Evolutionary conservation across 2,797 vertebrate genomes (phyloP), one percentile per base, ranked within the genome.

Genomic region (Lepilemur septentrionalis): DNA sequence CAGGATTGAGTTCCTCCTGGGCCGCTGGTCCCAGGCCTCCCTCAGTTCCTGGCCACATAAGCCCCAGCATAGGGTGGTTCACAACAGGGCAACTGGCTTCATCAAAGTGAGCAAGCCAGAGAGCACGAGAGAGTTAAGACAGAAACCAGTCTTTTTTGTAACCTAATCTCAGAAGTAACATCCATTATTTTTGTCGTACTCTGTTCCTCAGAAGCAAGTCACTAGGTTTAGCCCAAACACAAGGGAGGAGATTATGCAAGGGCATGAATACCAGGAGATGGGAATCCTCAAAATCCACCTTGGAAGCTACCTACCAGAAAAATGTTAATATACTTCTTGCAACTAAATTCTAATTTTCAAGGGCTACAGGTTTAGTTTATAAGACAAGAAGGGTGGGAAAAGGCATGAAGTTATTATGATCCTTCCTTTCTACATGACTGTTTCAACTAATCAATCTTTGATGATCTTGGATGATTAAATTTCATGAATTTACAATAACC

Each of bases 401-500:
- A 73, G 8, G 2, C 63, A 87, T n/a, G 15, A 86, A 87, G 14
- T 79, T 92, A 67, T 55, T 88, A 35, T 67, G 2, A 1, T 59
- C 86, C 63, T 93, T 80, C 32, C 17, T 93, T 89, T 89, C 69
- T 73, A 86, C 93, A 75, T 84, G 65, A 30, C 32, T 75, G 9
- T 81, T 96, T 96, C 20, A 70, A 80, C 3, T 12, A 86, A 94
- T 69, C 28, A 78, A 93, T 75, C 70, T 91, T 85, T 80, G 46
- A 79, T 94, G 52, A 69, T 89, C 67, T 79, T 72, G 32, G 61
- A 65, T 73, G 20, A 83, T 82, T 85, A 89, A 50, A 96, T 86
- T 85, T 91, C n/a, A 95, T 89, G 23, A 83, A 89, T 69, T 88
- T 91, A 82, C 80, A 94, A 43, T 82, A 70, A 87, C 22, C 90